Base-by-base conservation (phyloP, 2,888 invertebrate genomes). In the Congeria kusceri region DNA sequence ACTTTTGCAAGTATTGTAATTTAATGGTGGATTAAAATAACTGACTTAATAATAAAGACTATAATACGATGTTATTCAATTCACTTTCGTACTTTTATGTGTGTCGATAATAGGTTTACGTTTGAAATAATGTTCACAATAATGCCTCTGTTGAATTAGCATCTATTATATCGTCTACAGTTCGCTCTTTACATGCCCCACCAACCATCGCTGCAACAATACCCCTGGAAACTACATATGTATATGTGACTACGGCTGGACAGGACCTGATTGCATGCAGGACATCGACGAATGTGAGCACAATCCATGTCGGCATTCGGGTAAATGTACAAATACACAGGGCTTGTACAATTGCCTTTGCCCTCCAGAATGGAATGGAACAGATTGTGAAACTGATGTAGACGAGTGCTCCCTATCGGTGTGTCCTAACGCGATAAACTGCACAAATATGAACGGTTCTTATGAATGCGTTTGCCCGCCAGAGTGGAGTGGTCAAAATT, bases 261-360 rank as follows among this genome's bases (percentile, higher is more conserved):
- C 20, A 5, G 49, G 64, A 9, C 13, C 25, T 9, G 44, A 46
- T 4, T 64, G 64, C 28, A 46, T 44, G 28, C 15, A n/a, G 18
- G 64, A 64, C 44, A 47, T 47, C 44, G 23, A 64, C 27, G 64
- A 64, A 47, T 64, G 64, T 27, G 15, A 18, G 1, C 39, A 39
- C 9, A 39, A 3, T 3, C 39, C 39, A 5, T 39, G 39, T 9
- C 3, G 15, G 39, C 9, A 39, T 9, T 3, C 39, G 9, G 39
- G 39, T 13, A 7, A 39, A 1, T 67, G 67, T 39, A 39, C 13
- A 4, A 67, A 67, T 53, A 29, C 29, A 15, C 32, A 18, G 7
- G 67, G 67, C 20, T 27, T 11, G 2, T 67, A 56, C 23, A 29
- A 28, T 13, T 67, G 67, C 56, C 3, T 23, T 13, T 67, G 67